Base-by-base conservation (phyloP, 1,140 invertebrate genomes). In the Monochamus saltuarius region DNA sequence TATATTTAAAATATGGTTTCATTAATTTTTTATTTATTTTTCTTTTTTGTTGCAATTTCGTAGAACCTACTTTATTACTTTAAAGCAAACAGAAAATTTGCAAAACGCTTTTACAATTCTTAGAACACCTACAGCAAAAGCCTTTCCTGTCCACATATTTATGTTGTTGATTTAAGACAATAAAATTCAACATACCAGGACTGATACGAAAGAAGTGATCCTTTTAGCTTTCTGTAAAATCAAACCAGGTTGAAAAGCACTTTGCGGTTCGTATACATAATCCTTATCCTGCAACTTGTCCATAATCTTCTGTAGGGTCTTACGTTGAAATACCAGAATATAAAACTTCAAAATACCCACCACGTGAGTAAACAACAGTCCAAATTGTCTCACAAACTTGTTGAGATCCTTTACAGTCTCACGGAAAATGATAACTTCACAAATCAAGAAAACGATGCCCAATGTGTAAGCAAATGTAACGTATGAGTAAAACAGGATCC, bases 351-450 rank as follows among this genome's bases (percentile, higher is more conserved):
- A 17, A 11, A 63, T 47, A 14, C 65, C 61, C 2, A 61, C 46
- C 7, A 64, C 4, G 42, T 67, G 65, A n/a, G 62, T 59, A 7
- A 69, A 56, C 83, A 66, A 29, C 65, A 66, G 62, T 22, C 59
- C 56, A 22, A 66, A 60, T n/a, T 60, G 47, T 11, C 53, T 60
- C 2, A 66, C 29, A 7, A 66, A 34, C 17, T 56, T 56, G 14
- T 14, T 45, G 13, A 56, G 43, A 14, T 17, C 22, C n/a, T 7
- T 45, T 4, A 54, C n/a, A 7, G 53, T 45, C 2, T 56, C 42
- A 17, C 35, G 7, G 13, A 56, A 43, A 45, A 56, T 45, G 9
- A 56, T 8, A 4, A 43, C 16, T 56, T 56, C 53, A 42, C 40
- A 56, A 10, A 56, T 45, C 8, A 56, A 36, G 1, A 56, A 43